Conservation (phyloP, 2,797 vertebrate genomes). For the Bradypodion pumilum region DNA sequence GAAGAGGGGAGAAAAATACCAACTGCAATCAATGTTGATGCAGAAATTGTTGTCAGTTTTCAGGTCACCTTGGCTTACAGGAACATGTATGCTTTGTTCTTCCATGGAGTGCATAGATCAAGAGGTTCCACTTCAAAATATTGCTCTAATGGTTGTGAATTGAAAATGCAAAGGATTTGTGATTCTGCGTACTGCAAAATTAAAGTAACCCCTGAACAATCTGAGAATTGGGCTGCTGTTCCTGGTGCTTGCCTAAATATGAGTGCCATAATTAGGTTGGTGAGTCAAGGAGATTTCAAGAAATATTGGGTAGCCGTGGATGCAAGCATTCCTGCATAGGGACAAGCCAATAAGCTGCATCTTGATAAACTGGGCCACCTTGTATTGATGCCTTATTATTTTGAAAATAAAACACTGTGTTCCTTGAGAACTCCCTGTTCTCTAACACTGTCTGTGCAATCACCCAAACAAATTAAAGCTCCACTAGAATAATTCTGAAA, state of each 20-base stretch:
- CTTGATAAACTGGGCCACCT: background rate
- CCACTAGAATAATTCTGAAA: slow-evolving; percentile 15
- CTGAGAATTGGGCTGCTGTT: background rate
- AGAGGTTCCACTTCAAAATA: background rate
- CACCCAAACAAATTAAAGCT: background rate
- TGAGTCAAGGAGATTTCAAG: background rate
- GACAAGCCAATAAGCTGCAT: background rate
- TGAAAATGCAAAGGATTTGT: background rate
- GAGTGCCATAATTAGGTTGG: background rate
- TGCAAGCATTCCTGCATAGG: background rate
- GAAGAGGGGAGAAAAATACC: no score
- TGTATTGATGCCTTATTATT: background rate
- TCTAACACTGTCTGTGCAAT: background rate
- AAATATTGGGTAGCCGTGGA: slow-evolving; percentile 5
- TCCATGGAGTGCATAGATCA: background rate
- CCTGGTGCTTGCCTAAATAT: background rate
- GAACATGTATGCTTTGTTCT: background rate
- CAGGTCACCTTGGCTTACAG: background rate
- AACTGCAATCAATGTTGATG: background rate
- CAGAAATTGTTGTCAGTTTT: background rate
- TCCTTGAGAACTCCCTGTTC: background rate
- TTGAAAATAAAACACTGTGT: background rate
- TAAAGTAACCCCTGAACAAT: background rate
- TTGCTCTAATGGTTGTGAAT: background rate
- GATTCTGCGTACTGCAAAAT: background rate